Base-by-base conservation (phyloP, 2,113 vertebrate genomes). In the Stigmatopora argus region DNA sequence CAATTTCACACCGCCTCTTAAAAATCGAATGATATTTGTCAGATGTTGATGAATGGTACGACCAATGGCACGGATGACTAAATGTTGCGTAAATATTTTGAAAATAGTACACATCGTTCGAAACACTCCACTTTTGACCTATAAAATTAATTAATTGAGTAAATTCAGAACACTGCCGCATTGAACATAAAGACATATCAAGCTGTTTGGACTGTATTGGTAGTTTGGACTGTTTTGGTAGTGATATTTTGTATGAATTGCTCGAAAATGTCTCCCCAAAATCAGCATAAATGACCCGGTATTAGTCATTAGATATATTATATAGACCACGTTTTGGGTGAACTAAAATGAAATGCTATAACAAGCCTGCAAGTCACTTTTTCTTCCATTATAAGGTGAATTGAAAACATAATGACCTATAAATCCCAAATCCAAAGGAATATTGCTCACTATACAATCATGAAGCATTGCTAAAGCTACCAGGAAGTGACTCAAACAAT, bases 401-500 rank as follows among this genome's bases (percentile, higher is more conserved):
- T 12, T 15, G 21, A 55, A 55, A 26, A 55, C 52, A 55, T 26
- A 55, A 55, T 55, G 12, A 55, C 21, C 5, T 55, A 19, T 21
- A 55, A 55, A 55, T 14, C 13, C 8, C 23, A 21, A 21, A 52
- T 55, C 21, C 11, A 26, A 52, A 52, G 26, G 26, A n/a, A 49
- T 5, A 6, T 55, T 3, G 11, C 4, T 12, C 21, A 26, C 4
- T 1, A 9, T 23, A 11, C 9, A 23, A 52, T 12, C 7, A 52
- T 10, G 49, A 52, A 21, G n/a, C n/a, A 12, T n/a, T 46, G 11
- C 66, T 41, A 41, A 10, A 41, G 90, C 93, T 91, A 94, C 93
- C 83, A 95, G 87, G 77, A 95, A 85, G 4, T 92, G 93, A 62
- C 90, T 90, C 92, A 93, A 94, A 86, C 92, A 95, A 74, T 41